Percentiles rank a stretch among this genome's conserved stretches.
Conservation (phyloP, 2,888 invertebrate genomes). For the Drosophila siamana region DNA sequence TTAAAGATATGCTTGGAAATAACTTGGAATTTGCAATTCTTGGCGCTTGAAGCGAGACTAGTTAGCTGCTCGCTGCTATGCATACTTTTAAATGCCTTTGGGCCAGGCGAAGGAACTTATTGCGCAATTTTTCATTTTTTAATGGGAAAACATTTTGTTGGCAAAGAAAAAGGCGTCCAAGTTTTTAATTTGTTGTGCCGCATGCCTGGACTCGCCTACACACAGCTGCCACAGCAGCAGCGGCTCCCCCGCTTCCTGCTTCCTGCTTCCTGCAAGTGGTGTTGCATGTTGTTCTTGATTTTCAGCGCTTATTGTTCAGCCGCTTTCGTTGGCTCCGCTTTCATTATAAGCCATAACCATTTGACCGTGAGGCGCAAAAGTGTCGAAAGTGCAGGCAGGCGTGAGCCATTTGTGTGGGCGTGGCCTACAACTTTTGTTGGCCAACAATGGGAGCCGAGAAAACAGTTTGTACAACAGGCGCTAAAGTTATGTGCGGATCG, state of each 20-base stretch:
- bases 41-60: conserved; percentile 13
- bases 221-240: conserved; percentile 32
- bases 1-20: conserved; percentile 17
- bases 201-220: conserved; percentile 42
- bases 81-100: conserved; percentile 54
- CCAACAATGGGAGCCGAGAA: conserved; percentile 44
- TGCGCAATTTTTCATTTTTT: conserved; percentile 79
- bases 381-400: conserved; percentile 74
- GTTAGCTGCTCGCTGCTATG: conserved; percentile 31
- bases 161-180: conserved; percentile 50
- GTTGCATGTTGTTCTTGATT: conserved; percentile 61
- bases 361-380: conserved; percentile 78
- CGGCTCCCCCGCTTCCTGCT: no score
- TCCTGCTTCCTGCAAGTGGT: neutral
- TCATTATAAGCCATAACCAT: conserved; percentile 75
- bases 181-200: conserved; percentile 79
- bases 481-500: conserved; percentile 38
- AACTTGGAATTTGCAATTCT: conserved; percentile 16
- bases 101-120: conserved; percentile 65
- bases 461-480: conserved; percentile 33
- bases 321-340: conserved; percentile 51
- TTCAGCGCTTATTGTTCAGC: conserved; percentile 55
- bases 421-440: conserved; percentile 56
- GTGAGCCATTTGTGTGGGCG: conserved; percentile 53
- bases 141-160: conserved; percentile 78